A percentile compares a stretch with the other conserved stretches of the same genome.
Evolutionary conservation across 1,140 invertebrate species (phyloP).

Genomic region (Lasioglossum albipes): DNA sequence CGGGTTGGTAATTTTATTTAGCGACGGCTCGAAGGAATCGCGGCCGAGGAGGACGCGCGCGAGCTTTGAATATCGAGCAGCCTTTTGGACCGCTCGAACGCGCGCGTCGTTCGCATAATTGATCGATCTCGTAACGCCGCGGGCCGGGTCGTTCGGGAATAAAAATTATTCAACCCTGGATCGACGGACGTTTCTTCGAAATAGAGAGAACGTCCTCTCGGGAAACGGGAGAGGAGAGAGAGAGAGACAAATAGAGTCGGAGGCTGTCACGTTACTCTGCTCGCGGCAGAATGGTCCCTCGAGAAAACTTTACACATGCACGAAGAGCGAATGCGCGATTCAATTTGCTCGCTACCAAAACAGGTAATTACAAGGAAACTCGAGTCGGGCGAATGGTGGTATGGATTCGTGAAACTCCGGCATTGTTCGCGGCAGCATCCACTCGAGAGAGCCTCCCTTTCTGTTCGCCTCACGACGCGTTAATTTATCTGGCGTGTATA

Average conservation of each 20-base stretch:
- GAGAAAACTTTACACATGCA: background rate
- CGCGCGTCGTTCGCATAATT: background rate
- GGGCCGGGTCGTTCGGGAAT: background rate
- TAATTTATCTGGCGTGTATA: no score
- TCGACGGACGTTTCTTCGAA: background rate
- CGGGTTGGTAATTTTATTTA: no score
- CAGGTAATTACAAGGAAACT: conserved; percentile 4
- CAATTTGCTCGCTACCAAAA: background rate
- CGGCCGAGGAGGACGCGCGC: no score
- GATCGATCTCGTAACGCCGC: background rate
- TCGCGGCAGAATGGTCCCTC: background rate
- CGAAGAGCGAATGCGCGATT: background rate
- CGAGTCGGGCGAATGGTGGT: background rate
- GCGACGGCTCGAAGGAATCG: background rate
- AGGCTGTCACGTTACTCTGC: background rate
- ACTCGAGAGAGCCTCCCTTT: background rate
- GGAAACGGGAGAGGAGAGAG: background rate
- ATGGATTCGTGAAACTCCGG: background rate
- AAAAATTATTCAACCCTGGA: background rate
- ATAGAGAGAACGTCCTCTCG: background rate
- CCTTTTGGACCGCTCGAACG: background rate
- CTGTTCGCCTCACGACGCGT: background rate
- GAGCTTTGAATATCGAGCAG: background rate
- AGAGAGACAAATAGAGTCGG: no score
- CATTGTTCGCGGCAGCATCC: background rate